Evolutionary conservation across 2,113 vertebrate species (phyloP), one percentile per base, ranked within the genome.

Genomic region (Odontesthes bonariensis): DNA sequence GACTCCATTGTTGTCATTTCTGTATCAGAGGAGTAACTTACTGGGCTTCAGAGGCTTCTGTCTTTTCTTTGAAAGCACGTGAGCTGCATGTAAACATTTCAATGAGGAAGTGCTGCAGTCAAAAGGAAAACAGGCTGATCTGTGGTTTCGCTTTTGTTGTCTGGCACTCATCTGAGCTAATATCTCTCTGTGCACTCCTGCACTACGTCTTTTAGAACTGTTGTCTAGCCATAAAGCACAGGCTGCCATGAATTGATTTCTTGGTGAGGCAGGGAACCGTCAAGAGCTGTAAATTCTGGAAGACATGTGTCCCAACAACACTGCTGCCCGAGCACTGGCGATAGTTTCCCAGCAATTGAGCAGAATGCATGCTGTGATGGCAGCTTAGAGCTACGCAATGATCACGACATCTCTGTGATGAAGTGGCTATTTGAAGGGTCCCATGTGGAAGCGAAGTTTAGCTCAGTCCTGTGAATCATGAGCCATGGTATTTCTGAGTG

Each of bases 81-180:
- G 93, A 82, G 79, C 65, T 9, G 84, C 91, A 92, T 94, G 91
- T 93, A 94, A 93, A 93, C 92, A 92, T 56, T 35, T 74, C 70
- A 86, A 67, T 76, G 84, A 94, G 92, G 91, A 94, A 94, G 89
- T 89, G 77, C 86, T 78, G 87, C 83, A 79, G 83, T 86, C 62
- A 77, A 69, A 70, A 68, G 49, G 72, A 86, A 93, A 89, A 90
- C 75, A 81, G 86, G 75, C 86, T 89, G 80, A 89, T 64, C 82
- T 85, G 64, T 69, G 69, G 60, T 88, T 90, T 86, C 61, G 6
- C 72, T 84, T 86, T 75, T 77, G 75, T 76, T 62, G 79, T 82
- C 70, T 81, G 82, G 71, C 82, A 53, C 58, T 86, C 68, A 40
- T 27, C 62, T 5, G 13, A 64, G 67, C 64, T 78, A 79, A 86